Evolutionary conservation across 1,140 invertebrate species (phyloP).

Genomic region (Whitmania pigra): DNA sequence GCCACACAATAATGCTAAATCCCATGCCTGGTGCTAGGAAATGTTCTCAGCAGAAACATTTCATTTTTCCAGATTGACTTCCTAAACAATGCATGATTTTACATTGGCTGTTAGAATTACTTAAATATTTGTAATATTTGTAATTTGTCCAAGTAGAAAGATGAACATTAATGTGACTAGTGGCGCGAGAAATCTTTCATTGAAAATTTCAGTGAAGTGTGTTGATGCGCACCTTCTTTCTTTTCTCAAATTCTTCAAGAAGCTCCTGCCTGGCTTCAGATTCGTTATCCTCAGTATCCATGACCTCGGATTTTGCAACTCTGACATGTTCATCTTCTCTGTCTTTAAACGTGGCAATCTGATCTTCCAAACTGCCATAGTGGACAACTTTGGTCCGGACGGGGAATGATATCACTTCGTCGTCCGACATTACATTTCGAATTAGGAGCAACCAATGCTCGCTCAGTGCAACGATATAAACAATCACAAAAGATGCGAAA

Average conservation of each 20-base stretch:
- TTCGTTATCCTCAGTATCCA: conserved; percentile 71
- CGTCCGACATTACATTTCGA: conserved; percentile 66
- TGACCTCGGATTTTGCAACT: conserved; percentile 55
- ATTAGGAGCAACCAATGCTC: not conserved
- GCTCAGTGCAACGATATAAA: not conserved
- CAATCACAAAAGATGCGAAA: not conserved
- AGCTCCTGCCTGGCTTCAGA: conserved; percentile 73
- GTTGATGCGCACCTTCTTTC: conserved; percentile 52
- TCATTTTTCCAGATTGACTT: not conserved
- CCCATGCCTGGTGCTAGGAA: no score
- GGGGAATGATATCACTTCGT: conserved; percentile 60
- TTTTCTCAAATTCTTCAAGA: conserved; percentile 81
- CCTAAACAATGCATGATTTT: not conserved
- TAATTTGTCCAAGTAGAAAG: not conserved
- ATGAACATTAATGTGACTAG: not conserved
- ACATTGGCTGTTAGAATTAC: not conserved
- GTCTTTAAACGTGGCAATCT: conserved; percentile 49
- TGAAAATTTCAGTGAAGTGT: not conserved
- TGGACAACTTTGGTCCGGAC: conserved; percentile 66
- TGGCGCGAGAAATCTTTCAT: not conserved
- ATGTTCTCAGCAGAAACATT: not conserved
- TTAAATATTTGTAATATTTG: not conserved
- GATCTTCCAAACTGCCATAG: conserved; percentile 74
- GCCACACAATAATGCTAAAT: not conserved
- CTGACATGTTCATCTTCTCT: conserved; percentile 26